Conservation (phyloP, 2,888 invertebrate genomes). For the Pollenia angustigena region DNA sequence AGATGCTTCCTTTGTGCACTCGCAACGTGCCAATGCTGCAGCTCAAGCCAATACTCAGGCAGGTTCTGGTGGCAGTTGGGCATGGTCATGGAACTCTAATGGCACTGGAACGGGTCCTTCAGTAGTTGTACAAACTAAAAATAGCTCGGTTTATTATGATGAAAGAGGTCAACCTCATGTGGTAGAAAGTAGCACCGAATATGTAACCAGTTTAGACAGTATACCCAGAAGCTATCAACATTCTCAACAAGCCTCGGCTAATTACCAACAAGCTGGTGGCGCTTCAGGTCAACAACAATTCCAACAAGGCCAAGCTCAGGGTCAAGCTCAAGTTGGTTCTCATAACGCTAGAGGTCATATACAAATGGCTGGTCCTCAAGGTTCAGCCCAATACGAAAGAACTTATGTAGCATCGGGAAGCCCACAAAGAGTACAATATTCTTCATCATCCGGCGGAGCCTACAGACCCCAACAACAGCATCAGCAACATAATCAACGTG, state of each 20-base stretch:
- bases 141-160: conserved; percentile 83
- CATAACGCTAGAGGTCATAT: conserved; percentile 79
- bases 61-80: conserved; percentile 60
- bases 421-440: conserved; percentile 61
- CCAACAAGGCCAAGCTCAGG: conserved; percentile 42
- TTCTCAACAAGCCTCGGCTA: conserved; percentile 72
- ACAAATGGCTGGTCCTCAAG: conserved; percentile 78
- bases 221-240: conserved; percentile 60
- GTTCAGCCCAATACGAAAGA: conserved; percentile 61
- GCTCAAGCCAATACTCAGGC: conserved; percentile 73
- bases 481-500: conserved; percentile 73
- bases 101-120: conserved; percentile 73
- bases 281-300: conserved; percentile 47
- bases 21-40: conserved; percentile 82
- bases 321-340: conserved; percentile 44
- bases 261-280: conserved; percentile 71
- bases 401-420: conserved; percentile 54
- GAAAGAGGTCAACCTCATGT: conserved; percentile 85
- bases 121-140: conserved; percentile 79
- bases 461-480: conserved; percentile 57
- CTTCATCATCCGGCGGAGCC: conserved; percentile 43
- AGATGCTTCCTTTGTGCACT: conserved; percentile 84
- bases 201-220: conserved; percentile 71
- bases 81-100: conserved; percentile 75
- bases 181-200: conserved; percentile 85